Evolutionary conservation across 2,113 vertebrate species (phyloP).

Genomic region (Psilopogon haemacephalus): DNA sequence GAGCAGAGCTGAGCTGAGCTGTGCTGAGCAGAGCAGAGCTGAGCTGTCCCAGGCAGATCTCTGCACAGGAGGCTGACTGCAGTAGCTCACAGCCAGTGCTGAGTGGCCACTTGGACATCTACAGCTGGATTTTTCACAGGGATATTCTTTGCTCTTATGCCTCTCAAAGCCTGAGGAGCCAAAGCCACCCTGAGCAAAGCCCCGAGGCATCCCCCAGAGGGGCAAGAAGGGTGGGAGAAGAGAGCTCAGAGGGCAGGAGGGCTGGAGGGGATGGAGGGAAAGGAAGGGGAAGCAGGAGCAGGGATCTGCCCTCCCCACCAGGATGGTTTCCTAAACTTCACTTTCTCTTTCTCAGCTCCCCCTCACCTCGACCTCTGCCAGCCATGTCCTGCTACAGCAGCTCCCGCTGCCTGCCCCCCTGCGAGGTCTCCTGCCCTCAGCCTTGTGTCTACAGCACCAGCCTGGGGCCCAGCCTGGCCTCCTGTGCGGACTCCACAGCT

Average conservation of each 20-base stretch:
- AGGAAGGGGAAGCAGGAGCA: neutral
- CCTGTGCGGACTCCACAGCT: neutral
- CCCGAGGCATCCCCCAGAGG: neutral
- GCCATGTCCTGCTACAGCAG: neutral
- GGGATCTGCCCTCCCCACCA: too few relatives aligned
- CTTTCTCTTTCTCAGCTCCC: neutral
- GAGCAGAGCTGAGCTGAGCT: too few relatives aligned
- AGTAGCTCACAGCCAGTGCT: neutral
- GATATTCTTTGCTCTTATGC: neutral
- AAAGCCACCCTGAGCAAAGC: neutral
- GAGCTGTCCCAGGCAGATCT: neutral
- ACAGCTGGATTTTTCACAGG: rapidly evolving
- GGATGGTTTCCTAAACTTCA: neutral
- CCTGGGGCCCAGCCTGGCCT: neutral
- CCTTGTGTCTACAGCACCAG: neutral
- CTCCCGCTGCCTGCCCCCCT: neutral
- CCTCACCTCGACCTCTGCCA: neutral
- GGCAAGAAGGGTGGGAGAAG: neutral
- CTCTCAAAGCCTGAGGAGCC: neutral
- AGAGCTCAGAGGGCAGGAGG: neutral
- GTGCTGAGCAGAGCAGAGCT: too few relatives aligned
- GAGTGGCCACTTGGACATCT: neutral
- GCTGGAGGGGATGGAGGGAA: neutral
- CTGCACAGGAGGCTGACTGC: rapidly evolving
- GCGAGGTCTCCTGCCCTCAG: rapidly evolving